Evolutionary conservation across 2,797 vertebrate species (phyloP), one percentile per base, ranked within the genome.

Genomic region (Centroberyx gerrardi): DNA sequence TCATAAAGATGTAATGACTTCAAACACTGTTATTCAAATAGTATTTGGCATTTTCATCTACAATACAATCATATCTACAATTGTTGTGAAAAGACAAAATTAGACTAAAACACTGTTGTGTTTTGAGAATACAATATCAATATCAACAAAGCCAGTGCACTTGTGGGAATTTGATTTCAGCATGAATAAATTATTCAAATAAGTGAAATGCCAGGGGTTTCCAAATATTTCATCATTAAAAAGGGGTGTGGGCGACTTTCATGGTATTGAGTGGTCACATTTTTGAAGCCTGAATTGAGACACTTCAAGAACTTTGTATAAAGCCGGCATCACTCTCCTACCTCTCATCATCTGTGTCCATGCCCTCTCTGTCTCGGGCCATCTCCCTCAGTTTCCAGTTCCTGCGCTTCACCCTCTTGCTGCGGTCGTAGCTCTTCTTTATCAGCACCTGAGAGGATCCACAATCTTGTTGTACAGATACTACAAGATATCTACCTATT

Each of bases 311-410:
- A 15, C 12, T 28, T 2, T 17, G 3, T 10, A 29, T 5, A 31
- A 15, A 54, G 17, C 7, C 17, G 15, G n/a, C 6, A 15, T 54
- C 0, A 38, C 2, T 49, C 28, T 73, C 51, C 31, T 85, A 99
- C 98, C 97, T 97, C 92, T 99, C 98, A 59, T 99, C 96, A 3
- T 97, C 96, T 0, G 95, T 94, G 78, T 97, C 96, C 66, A 83
- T 82, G 76, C 88, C 96, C 17, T 98, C 97, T 52, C 87, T 90
- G 36, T 99, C 98, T 88, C 91, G 95, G 0, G 92, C 84, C 77
- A 99, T 95, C 83, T 98, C 97, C 68, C 96, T 96, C 81, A 99
- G 94, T 82, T 96, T 98, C 98, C 98, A 99, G 94, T 97, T 98
- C 81, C 98, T 96, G 85, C 96, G 96, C 72, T 90, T 97, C 72